These are phyloP conservation scores for Galerucella calmariensis DNA, from an alignment of 2,888 invertebrate genomes.

Conservation along the genomic window DNA sequence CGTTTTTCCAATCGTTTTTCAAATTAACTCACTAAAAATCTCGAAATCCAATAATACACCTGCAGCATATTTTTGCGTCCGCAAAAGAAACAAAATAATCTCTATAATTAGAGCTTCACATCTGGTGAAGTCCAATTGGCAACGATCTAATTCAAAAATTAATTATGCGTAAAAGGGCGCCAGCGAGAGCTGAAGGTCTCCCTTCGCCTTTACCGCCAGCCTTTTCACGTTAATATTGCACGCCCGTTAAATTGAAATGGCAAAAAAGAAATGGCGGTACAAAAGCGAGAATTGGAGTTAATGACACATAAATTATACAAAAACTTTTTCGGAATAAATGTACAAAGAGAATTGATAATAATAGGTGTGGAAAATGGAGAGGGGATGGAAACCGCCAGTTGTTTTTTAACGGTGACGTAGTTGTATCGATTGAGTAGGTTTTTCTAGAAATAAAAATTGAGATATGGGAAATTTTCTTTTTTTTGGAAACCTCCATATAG, in stretches of 20 bases:
- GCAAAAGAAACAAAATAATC: slow-evolving; percentile 27
- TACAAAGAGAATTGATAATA: slow-evolving; percentile 55
- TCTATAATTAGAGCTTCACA: slow-evolving; percentile 29
- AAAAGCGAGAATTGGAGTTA: slow-evolving; percentile 50
- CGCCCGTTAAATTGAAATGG: slow-evolving; percentile 40
- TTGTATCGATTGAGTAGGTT: neutral
- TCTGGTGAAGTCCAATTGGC: slow-evolving; percentile 30
- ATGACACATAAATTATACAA: slow-evolving; percentile 60
- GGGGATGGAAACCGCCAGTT: slow-evolving; percentile 31
- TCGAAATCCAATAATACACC: neutral
- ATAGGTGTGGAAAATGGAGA: slow-evolving; percentile 53
- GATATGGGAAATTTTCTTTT: too few relatives aligned
- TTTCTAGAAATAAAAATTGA: neutral
- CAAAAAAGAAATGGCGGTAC: slow-evolving; percentile 38
- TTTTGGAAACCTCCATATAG: too few relatives aligned
- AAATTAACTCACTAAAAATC: neutral
- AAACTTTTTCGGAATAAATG: slow-evolving; percentile 55
- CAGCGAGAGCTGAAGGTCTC: slow-evolving; percentile 1
- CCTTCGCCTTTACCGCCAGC: slow-evolving; percentile 11
- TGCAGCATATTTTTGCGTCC: neutral
- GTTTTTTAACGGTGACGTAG: slow-evolving; percentile 27
- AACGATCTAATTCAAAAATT: slow-evolving; percentile 39
- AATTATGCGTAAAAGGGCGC: slow-evolving; percentile 39
- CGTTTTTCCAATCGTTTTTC: neutral
- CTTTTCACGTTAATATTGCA: slow-evolving; percentile 39